These are phyloP conservation scores for Sinotaia quadrata DNA, from an alignment of 2,888 invertebrate species.

Conservation along the genomic window DNA sequence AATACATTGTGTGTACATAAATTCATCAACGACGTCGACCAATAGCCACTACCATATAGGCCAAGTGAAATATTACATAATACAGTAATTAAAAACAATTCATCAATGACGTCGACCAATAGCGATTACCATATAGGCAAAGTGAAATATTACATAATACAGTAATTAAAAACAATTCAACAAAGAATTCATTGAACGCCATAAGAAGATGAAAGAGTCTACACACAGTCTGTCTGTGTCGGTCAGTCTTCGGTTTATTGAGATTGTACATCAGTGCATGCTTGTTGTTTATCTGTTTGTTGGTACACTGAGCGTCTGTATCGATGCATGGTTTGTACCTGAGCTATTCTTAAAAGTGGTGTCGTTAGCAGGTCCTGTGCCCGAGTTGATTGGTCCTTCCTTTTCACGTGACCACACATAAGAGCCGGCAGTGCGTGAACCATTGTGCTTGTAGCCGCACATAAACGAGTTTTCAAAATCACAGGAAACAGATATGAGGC, in stretches of 20 bases:
- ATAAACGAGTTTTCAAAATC: constrained; percentile 57
- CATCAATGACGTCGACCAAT: not conserved
- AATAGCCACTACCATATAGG: not conserved
- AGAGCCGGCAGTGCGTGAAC: constrained; percentile 44
- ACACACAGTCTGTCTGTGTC: not conserved
- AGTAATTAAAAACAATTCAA: not conserved
- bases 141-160: not conserved
- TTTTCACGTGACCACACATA: constrained; percentile 24
- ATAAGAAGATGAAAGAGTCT: not conserved
- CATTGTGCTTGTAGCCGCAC: constrained; percentile 57
- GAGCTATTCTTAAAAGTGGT: constrained; percentile 47
- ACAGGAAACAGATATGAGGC: constrained; percentile 50
- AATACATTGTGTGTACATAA: not conserved
- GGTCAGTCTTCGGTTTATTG: too few relatives aligned
- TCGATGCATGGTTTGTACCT: constrained; percentile 33
- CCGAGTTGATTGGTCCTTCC: constrained; percentile 36
- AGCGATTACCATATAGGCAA: not conserved
- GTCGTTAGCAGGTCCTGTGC: constrained; percentile 56
- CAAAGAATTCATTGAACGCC: not conserved
- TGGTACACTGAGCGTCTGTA: not conserved
- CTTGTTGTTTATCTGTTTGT: not conserved
- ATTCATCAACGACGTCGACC: not conserved
- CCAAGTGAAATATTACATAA: not conserved
- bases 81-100: not conserved
- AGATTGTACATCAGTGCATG: not conserved